Percentiles rank a stretch among this genome's conserved stretches.
These are phyloP conservation scores for Syngnathus acus DNA, from an alignment of 2,797 vertebrate genomes.

Conservation along the genomic window DNA sequence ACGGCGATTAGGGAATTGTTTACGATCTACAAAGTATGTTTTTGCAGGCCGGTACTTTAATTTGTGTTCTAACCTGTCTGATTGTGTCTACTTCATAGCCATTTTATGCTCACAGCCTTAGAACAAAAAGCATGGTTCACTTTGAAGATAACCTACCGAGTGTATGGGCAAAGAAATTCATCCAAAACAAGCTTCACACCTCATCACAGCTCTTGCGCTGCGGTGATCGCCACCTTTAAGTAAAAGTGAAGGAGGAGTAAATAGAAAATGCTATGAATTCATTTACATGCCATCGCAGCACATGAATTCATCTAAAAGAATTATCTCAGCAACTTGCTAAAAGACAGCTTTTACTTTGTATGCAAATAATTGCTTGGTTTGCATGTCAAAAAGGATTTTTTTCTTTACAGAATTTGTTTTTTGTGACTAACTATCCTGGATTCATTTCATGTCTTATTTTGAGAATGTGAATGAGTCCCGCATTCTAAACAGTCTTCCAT, in stretches of 20 bases:
- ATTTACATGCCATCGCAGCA: conserved; percentile 28
- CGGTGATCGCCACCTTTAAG: conserved; percentile 22
- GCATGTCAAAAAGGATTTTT: conserved; percentile 4
- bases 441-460: neutral
- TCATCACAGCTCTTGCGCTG: conserved; percentile 12
- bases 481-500: neutral
- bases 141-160: conserved; percentile 34
- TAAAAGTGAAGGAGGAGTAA: conserved; percentile 27
- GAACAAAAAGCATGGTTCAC: conserved; percentile 9
- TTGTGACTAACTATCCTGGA: neutral
- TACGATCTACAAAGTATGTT: neutral
- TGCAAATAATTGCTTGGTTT: conserved; percentile 23
- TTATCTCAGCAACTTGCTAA: conserved; percentile 17
- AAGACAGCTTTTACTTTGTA: conserved; percentile 12
- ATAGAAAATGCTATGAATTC: conserved; percentile 40
- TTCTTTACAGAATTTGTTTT: neutral
- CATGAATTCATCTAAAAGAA: conserved; percentile 22
- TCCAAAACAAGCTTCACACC: conserved; percentile 14
- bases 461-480: neutral
- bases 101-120: neutral
- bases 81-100: neutral
- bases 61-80: neutral
- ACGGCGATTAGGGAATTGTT: neutral
- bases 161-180: conserved; percentile 21
- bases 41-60: neutral